Evolutionary conservation across 2,888 invertebrate genomes (phyloP), one percentile per base, ranked within the genome.

Genomic region (Atethmia centrago): DNA sequence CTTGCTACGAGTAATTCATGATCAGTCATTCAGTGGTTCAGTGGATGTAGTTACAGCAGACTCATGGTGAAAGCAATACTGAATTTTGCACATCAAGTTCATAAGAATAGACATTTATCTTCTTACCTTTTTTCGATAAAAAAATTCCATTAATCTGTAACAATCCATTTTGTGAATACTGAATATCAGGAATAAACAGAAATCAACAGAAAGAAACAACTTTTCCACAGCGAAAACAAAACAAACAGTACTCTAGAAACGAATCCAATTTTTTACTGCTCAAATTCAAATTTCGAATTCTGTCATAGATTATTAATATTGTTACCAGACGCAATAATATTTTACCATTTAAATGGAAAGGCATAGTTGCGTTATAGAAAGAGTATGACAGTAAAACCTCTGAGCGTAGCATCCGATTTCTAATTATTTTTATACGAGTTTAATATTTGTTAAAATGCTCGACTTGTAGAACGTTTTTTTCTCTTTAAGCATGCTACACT

Each of bases 401-500:
- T 45, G 25, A 53, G 14, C 5, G 3, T 19, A 19, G 2, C 1
- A 69, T 40, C 25, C 4, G 36, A 3, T 3, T 36, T 36, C 7
- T 36, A 2, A 5, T 36, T 36, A 36, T 36, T 36, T 36, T 36
- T 36, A n/a, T n/a, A n/a, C n/a, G n/a, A n/a, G n/a, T n/a, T n/a
- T n/a, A n/a, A n/a, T 36, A 40, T 9, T 40, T 40, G 8, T 9
- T 9, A 36, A 3, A 9, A 40, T 9, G 14, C 9, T 21, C 7
- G 3, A 25, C 42, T 16, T 7, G 1, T 21, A 4, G 4, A 21
- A 31, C 10, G 3, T 14, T 28, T 77, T 40, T 77, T 77, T 0
- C n/a, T n/a, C n/a, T 19, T 42, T 14, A 25, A n/a, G n/a, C 25
- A 42, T 61, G 72, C 21, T 31, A 79, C 61, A 79, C 42, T 42